A percentile compares a stretch with the other conserved stretches of the same genome.
phyloP scores from a whole-genome alignment of 2,888 invertebrate genomes.

The Hyppa rectilinea region DNA sequence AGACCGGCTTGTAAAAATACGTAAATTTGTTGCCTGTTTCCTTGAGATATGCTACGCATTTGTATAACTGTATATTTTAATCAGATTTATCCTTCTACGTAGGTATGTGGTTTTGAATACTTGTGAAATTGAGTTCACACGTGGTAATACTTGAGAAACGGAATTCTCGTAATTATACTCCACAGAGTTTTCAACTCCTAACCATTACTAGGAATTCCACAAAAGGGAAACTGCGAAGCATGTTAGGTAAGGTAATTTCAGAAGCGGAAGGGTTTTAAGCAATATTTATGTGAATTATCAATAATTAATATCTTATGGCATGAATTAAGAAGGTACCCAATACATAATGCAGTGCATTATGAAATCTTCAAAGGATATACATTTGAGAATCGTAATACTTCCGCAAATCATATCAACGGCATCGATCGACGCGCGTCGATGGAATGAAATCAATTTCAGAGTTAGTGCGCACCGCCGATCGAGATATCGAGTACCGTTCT shows the following conservation, averaged over 20 bases:
- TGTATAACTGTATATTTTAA: slow-evolving; percentile 31
- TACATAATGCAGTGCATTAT: slow-evolving; percentile 37
- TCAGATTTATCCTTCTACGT: neutral
- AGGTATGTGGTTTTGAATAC: neutral
- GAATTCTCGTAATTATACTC: neutral
- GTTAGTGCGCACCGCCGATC: slow-evolving; percentile 77
- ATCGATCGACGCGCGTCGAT: slow-evolving; percentile 82
- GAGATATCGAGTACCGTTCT: slow-evolving; percentile 86
- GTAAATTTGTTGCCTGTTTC: slow-evolving; percentile 43
- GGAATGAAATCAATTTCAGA: slow-evolving; percentile 88
- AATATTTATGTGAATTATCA: neutral
- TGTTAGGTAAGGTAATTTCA: neutral
- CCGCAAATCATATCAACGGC: slow-evolving; percentile 82
- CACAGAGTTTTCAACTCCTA: neutral
- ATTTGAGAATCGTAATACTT: slow-evolving; percentile 77
- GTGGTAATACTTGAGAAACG: neutral
- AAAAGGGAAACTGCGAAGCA: neutral
- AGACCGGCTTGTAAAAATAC: slow-evolving; percentile 48
- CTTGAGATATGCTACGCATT: slow-evolving; percentile 28
- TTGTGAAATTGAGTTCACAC: neutral
- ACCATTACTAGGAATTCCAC: neutral
- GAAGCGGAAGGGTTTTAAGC: neutral
- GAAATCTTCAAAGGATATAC: slow-evolving; percentile 51
- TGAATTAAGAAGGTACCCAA: slow-evolving; percentile 12
- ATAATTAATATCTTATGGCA: neutral